Conservation (phyloP, 2,797 vertebrate genomes). For the Parambassis ranga region DNA sequence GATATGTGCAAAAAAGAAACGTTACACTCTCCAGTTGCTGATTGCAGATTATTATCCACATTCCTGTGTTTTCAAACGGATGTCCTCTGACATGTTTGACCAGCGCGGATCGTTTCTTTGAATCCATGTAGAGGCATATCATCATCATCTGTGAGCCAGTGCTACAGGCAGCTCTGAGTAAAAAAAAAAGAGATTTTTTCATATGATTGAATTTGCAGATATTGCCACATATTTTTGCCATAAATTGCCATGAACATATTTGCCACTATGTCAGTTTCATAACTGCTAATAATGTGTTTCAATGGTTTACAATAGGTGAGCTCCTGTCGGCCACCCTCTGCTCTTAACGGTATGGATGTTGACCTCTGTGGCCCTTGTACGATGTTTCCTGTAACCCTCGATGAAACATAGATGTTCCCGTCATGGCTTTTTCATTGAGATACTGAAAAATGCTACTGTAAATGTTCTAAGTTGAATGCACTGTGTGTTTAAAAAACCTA, state of each 20-base stretch:
- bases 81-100: constrained; percentile 54
- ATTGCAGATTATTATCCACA: constrained; percentile 15
- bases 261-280: constrained; percentile 57
- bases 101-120: constrained; percentile 55
- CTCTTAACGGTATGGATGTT: constrained; percentile 79
- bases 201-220: constrained; percentile 55
- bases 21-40: constrained; percentile 21
- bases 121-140: constrained; percentile 45
- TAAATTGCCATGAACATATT: constrained; percentile 49
- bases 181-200: constrained; percentile 58
- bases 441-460: constrained; percentile 80
- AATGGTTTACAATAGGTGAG: constrained; percentile 77
- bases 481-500: constrained; percentile 68
- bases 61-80: constrained; percentile 62
- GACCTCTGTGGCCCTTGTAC: constrained; percentile 76
- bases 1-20: neutral
- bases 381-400: constrained; percentile 74
- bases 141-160: constrained; percentile 53
- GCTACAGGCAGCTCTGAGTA: constrained; percentile 62
- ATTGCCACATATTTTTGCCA: constrained; percentile 57
- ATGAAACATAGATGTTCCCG: constrained; percentile 77
- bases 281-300: constrained; percentile 71
- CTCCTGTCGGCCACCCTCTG: constrained; percentile 70
- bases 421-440: constrained; percentile 80
- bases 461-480: constrained; percentile 82